phyloP scores from a whole-genome alignment of 2,797 vertebrate species.

The Manis crassicaudata region DNA sequence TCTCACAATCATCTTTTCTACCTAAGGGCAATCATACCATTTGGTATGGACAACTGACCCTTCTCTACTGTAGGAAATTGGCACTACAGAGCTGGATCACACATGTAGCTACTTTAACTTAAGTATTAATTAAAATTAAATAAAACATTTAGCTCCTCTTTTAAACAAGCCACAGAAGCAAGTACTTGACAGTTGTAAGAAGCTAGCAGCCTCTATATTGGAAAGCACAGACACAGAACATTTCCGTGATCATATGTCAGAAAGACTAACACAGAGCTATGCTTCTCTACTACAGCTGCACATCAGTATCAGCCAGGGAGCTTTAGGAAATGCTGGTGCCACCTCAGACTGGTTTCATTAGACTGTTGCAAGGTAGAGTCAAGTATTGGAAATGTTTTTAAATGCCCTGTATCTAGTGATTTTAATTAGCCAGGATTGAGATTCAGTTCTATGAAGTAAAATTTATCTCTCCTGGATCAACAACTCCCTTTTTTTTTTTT shows the following conservation, averaged over 20 bases:
- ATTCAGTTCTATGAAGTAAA: not conserved
- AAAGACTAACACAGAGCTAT: not conserved
- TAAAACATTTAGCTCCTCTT: not conserved
- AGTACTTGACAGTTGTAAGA: not conserved
- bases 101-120: not conserved
- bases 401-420: not conserved
- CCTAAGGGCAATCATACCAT: not conserved
- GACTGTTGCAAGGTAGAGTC: not conserved
- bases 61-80: not conserved
- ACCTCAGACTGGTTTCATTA: not conserved
- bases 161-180: not conserved
- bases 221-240: not conserved
- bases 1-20: not conserved
- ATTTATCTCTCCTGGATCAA: not conserved
- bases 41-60: not conserved
- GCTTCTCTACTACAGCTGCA: not conserved
- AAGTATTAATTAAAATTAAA: slow-evolving; percentile 6
- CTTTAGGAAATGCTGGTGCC: not conserved
- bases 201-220: not conserved
- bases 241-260: not conserved
- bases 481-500: not conserved
- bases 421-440: not conserved
- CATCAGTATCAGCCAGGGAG: not conserved
- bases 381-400: not conserved
- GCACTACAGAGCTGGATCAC: not conserved